Base-by-base conservation (phyloP, 2,113 vertebrate species). In the Melanotaenia duboulayi region DNA sequence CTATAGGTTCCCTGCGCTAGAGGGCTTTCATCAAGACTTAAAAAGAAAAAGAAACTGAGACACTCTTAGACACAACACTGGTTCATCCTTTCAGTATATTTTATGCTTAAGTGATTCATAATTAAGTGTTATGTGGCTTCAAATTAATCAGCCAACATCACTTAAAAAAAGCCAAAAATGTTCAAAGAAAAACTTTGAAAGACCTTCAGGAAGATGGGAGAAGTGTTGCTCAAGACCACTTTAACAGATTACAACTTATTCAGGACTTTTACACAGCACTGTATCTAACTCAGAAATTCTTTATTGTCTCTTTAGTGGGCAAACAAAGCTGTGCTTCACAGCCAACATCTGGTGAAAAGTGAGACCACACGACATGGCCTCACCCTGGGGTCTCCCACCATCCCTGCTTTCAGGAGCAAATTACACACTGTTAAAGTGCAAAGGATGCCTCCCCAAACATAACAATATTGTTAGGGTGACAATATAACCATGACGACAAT, bases 1-100 rank as follows among this genome's bases (percentile, higher is more conserved):
- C 59, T 65, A 25, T n/a, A 77, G 68, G 83, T 2, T 79, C 82
- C 76, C 69, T 25, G 67, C 71, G 52, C 32, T 0, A 5, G 22
- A 17, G 40, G 49, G 24, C 48, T 59, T 51, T 46, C 6, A 7
- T 35, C 32, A 35, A 35, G 32, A 9, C 32, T 35, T 35, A 35
- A 35, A 35, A 35, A 28, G 3, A 28, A 3, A 24, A 57, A 52
- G 69, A 39, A 57, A 58, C 8, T 50, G 10, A 11, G 3, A 40
- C 39, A 11, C 2, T 40, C 40, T 35, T 6, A 14, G 3, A 42
- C 40, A 42, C 40, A 42, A 42, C 40, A 42, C 40, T 16, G 2
- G 13, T 4, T 42, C 40, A 16, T 42, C 40, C 40, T 2, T 42
- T 42, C 3, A 42, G 40, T 16, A 9, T 5, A 16, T 16, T 42